These are phyloP conservation scores for Catostylus mosaicus DNA, from an alignment of 30 jellyfish, hydroid and myxozoan species.

Conservation along the genomic window DNA sequence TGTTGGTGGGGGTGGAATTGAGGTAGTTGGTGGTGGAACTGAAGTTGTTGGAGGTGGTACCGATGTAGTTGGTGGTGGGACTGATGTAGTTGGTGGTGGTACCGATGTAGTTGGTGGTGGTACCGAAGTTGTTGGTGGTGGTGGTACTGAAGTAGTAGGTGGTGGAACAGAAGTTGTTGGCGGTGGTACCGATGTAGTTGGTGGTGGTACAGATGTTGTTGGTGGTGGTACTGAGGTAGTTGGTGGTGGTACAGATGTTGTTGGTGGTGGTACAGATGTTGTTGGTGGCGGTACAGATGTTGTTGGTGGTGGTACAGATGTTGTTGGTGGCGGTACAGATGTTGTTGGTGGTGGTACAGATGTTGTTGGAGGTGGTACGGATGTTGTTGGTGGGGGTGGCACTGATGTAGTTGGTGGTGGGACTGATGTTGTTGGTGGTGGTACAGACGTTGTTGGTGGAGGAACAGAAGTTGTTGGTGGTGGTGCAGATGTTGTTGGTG, in stretches of 20 bases:
- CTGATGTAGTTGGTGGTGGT: background rate
- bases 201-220: slow-evolving; percentile 34
- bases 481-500: slow-evolving; percentile 17
- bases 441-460: background rate
- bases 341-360: background rate
- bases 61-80: background rate
- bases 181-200: background rate
- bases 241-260: background rate
- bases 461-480: background rate
- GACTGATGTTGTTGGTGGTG: background rate
- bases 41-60: background rate
- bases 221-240: background rate
- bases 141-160: background rate
- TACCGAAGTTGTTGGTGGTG: background rate
- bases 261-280: background rate
- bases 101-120: background rate
- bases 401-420: background rate
- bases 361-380: background rate
- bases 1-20: background rate
- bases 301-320: background rate
- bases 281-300: slow-evolving; percentile 4
- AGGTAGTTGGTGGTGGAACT: background rate
- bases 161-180: slow-evolving; percentile 2
- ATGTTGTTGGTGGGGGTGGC: background rate
- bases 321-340: slow-evolving; percentile 12